Base-by-base conservation (phyloP, 2,888 invertebrate species). In the Bursaphelenchus okinawaensis region DNA sequence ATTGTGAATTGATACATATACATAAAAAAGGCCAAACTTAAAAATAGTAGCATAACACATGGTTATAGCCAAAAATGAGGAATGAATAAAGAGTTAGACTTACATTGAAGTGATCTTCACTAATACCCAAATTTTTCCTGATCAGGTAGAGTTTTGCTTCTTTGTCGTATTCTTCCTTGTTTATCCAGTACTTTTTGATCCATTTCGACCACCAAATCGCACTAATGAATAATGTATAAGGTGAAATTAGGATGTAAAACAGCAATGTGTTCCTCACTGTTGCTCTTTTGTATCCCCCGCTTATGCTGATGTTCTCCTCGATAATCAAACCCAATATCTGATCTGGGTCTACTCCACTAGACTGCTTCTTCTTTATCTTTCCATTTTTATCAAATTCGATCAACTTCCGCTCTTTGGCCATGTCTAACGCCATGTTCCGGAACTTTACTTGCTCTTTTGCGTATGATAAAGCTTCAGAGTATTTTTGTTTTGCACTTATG, bases 261-360 rank as follows among this genome's bases (percentile, higher is more conserved):
- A 91, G 91, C 7, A 93, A 84, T 8, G 93, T 87, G 83, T 92
- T 90, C 58, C 79, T 84, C 7, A 90, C 83, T 60, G 88, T 88
- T 0, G 92, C 93, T 81, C 91, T 91, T 0, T 91, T 90, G 84
- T 92, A 93, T 0, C 91, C 91, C 20, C 93, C 93, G 82, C 91
- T 86, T 79, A 68, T 28, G 55, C 62, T 71, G 89, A 93, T 91
- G 81, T 92, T 93, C 73, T 92, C 90, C 84, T 90, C 91, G 65
- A 94, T 89, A 2, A 94, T 89, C 82, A 88, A 87, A 69, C 89
- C 87, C 62, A 93, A 89, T 50, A 91, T 87, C 66, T 86, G 86
- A 80, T 93, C 92, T 70, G 90, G 88, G 83, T 91, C 90, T 73
- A 89, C 89, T 83, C 75, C 76, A 57, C 77, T 80, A 59, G 76